These are phyloP conservation scores for Nemotelus nigrinus DNA, from an alignment of 2,888 invertebrate genomes.

Conservation along the genomic window DNA sequence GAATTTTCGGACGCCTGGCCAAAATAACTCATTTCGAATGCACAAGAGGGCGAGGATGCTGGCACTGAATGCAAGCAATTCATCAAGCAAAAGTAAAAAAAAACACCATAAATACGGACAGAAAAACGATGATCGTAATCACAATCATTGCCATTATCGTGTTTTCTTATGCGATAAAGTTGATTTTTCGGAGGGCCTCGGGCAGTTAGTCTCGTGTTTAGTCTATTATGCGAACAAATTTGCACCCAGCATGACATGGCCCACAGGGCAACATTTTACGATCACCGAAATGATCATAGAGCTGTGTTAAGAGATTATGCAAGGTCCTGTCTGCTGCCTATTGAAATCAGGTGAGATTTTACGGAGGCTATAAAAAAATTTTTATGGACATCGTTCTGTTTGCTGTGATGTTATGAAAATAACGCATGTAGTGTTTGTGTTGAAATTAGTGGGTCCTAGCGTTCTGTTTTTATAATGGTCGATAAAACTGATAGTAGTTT, in stretches of 20 bases:
- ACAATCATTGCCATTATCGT: neutral
- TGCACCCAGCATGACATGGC: conserved; percentile 46
- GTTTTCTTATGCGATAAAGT: neutral
- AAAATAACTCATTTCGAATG: too few relatives aligned
- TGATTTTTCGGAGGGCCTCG: conserved; percentile 15
- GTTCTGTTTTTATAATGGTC: too few relatives aligned
- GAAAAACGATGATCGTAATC: neutral
- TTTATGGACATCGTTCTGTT: too few relatives aligned
- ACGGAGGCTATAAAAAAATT: conserved; percentile 16
- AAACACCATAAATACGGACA: neutral
- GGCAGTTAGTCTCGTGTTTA: conserved; percentile 35
- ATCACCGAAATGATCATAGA: conserved; percentile 21
- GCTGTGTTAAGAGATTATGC: neutral
- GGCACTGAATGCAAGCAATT: too few relatives aligned
- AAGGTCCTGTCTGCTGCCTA: neutral
- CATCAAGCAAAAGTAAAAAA: neutral
- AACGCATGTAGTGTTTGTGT: too few relatives aligned
- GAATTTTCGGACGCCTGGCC: too few relatives aligned
- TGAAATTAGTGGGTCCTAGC: too few relatives aligned
- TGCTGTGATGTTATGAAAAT: too few relatives aligned
- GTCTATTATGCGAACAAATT: conserved; percentile 44
- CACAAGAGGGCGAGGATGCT: neutral
- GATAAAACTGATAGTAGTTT: too few relatives aligned
- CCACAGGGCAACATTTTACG: conserved; percentile 33
- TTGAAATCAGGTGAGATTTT: conserved; percentile 36